Conservation (phyloP, 92 coral and sea anemone genomes). For the Muricea muricata region DNA sequence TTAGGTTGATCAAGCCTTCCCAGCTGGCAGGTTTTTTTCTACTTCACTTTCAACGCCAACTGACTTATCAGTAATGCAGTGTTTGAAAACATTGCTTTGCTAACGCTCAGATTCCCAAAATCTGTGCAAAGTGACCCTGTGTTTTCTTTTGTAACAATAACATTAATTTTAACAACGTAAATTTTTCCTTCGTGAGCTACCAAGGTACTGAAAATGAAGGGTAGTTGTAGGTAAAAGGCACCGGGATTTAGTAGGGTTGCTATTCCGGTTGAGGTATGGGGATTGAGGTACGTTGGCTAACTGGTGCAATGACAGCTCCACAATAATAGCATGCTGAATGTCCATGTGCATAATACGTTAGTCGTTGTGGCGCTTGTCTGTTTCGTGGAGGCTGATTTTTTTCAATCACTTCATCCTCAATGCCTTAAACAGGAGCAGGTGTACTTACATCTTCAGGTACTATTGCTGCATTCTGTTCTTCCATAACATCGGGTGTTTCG, state of each 20-base stretch:
- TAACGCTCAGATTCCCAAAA: too few relatives aligned
- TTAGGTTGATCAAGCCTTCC: conserved; percentile 36
- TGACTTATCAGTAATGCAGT: neutral
- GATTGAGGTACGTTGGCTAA: neutral
- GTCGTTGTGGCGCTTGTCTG: conserved; percentile 34
- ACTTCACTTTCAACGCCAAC: too few relatives aligned
- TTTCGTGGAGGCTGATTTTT: conserved; percentile 11
- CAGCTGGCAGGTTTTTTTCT: neutral
- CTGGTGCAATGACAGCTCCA: neutral
- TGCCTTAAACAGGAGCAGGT: neutral
- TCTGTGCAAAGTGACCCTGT: too few relatives aligned
- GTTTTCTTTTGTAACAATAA: too few relatives aligned
- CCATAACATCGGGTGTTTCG: too few relatives aligned
- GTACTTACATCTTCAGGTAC: neutral
- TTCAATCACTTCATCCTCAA: neutral
- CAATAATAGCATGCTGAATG: conserved; percentile 4
- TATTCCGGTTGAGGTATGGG: neutral
- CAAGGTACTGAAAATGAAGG: too few relatives aligned
- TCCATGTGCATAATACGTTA: conserved; percentile 50
- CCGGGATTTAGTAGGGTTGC: neutral
- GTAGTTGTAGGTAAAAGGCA: neutral
- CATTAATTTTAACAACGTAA: too few relatives aligned
- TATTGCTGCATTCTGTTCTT: too few relatives aligned
- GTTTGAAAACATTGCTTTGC: neutral
- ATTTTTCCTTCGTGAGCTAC: too few relatives aligned